Evolutionary conservation across 53 echinoderm and acorn worm genomes (phyloP).

Genomic region (Arbacia lixula): DNA sequence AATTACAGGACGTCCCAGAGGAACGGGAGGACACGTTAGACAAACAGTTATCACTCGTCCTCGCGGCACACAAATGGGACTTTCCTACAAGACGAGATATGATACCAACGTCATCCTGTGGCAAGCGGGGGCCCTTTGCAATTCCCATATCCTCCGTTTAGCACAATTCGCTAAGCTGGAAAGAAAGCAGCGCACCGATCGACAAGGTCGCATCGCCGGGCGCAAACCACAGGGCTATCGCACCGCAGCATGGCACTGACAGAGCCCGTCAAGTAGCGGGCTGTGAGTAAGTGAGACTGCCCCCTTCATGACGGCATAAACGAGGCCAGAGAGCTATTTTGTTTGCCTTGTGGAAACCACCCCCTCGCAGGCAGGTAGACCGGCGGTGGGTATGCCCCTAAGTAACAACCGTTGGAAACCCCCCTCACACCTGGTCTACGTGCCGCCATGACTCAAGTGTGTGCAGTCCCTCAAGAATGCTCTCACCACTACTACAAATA

Average conservation of each 20-base stretch:
- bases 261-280: not conserved
- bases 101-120: too few relatives aligned
- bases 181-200: not conserved
- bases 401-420: too few relatives aligned
- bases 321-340: not conserved
- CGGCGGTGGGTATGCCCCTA: too few relatives aligned
- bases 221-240: constrained; percentile 10
- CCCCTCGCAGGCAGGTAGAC: not conserved
- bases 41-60: too few relatives aligned
- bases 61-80: too few relatives aligned
- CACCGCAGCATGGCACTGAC: constrained; percentile 4
- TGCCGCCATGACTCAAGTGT: too few relatives aligned
- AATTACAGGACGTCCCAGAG: too few relatives aligned
- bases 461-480: too few relatives aligned
- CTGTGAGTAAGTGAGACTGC: constrained; percentile 24
- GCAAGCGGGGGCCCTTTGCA: not conserved
- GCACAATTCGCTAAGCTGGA: constrained; percentile 11
- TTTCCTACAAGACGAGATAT: too few relatives aligned
- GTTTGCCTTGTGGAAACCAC: not conserved
- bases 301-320: constrained; percentile 18
- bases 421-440: too few relatives aligned
- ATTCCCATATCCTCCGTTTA: not conserved
- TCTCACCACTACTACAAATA: not conserved
- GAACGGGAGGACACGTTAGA: too few relatives aligned
- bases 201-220: not conserved